Evolutionary conservation across 64 coral and sea anemone genomes (phyloP), one percentile per base, ranked within the genome.

Genomic region (Dendronephthya gigantea): DNA sequence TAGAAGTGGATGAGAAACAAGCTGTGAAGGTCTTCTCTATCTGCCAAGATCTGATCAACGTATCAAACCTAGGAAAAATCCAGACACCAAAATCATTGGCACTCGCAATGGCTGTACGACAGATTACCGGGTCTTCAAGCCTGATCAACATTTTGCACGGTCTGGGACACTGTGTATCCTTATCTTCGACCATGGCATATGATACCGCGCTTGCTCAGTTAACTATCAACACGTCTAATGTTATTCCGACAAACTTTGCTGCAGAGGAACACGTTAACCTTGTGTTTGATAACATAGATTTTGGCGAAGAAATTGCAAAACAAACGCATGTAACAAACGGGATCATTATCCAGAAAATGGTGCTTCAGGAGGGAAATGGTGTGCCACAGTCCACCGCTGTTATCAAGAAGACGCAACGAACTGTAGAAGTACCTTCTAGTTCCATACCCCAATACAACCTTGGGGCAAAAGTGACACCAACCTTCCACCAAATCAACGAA

Each of bases 351-450:
- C 69, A 75, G 69, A 75, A 75, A 16, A 75, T 75, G 69, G 29
- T 29, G 1, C 4, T 75, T 7, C 69, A 34, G 35, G 34, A 31
- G 7, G 35, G 34, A 35, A 38, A 75, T 75, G 69, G 35, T 31
- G 14, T 34, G 34, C 69, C 69, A 75, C 69, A 75, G 3, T 75
- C 69, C 69, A 75, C 17, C 23, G 17, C 19, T 66, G n/a, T 75
- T 16, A 75, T 75, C 69, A 75, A 31, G 69, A 75, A 75, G 69
- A 33, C 69, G 29, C 69, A 75, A 75, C 69, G 69, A 75, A 75
- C 69, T 38, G 69, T 75, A 29, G 29, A 75, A 31, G 69, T 75
- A 7, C 69, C 69, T 38, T 1, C 23, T 16, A 5, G 69, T 75
- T 7, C 17, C 35, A 75, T 75, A 12, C 13, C 69, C 2, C 4